phyloP scores from a whole-genome alignment of 2,797 vertebrate species.

The Gymnoscopelus braueri region DNA sequence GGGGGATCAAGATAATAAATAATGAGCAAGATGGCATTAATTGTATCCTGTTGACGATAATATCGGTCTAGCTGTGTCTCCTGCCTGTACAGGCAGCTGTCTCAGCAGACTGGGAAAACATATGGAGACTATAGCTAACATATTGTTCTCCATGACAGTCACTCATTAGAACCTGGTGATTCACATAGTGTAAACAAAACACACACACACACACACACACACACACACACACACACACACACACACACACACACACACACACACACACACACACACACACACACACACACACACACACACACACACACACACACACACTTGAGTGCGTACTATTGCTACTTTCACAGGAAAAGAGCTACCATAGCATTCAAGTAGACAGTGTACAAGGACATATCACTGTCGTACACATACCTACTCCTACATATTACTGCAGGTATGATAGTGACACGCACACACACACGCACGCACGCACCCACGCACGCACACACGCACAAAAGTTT shows the following conservation, averaged over 20 bases:
- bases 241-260: constrained; percentile 8
- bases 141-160: background rate
- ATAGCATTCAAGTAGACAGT: too few relatives aligned
- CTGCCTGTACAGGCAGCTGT: constrained; percentile 8
- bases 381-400: too few relatives aligned
- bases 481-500: background rate
- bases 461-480: constrained; percentile 11
- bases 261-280: too few relatives aligned
- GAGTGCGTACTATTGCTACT: too few relatives aligned
- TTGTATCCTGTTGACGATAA: constrained; percentile 1
- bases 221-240: background rate
- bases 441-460: background rate
- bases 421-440: too few relatives aligned
- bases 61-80: constrained; percentile 2
- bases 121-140: background rate
- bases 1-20: background rate
- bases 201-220: background rate
- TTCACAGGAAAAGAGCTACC: too few relatives aligned
- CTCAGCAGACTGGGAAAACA: constrained; percentile 19
- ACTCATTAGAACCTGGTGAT: background rate
- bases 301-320: too few relatives aligned
- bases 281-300: too few relatives aligned
- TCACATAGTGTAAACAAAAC: background rate
- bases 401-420: too few relatives aligned
- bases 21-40: background rate